These are phyloP conservation scores for Megalurothrips usitatus DNA, from an alignment of 2,888 invertebrate genomes.

Conservation along the genomic window DNA sequence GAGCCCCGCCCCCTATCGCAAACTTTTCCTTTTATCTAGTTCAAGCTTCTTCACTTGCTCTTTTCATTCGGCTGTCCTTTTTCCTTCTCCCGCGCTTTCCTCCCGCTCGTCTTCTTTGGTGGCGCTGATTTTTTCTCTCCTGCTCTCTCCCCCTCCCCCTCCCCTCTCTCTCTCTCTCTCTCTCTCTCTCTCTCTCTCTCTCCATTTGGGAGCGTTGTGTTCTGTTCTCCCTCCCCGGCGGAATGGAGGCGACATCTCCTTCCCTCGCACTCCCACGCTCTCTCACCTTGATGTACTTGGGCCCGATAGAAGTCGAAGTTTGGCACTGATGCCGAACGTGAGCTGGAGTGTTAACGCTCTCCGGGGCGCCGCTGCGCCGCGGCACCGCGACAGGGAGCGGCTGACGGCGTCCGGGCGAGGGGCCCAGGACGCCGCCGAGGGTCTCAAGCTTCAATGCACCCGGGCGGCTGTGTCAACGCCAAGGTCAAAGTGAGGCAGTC, in stretches of 20 bases:
- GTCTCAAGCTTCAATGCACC: no score
- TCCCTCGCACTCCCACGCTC: no score
- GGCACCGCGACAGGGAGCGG: not conserved
- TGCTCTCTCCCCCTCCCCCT: no score
- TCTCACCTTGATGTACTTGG: constrained; percentile 18
- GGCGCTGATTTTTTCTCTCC: not conserved
- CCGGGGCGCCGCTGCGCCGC: not conserved
- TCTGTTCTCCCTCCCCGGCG: not conserved
- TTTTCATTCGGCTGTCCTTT: not conserved
- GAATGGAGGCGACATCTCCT: not conserved
- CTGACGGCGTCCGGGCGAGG: no score
- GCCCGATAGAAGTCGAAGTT: not conserved
- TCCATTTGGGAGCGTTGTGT: not conserved
- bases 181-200: no score
- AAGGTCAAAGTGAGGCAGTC: no score
- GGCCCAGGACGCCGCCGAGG: no score
- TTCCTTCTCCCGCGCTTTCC: not conserved
- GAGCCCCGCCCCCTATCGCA: not conserved
- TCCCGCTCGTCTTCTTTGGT: not conserved
- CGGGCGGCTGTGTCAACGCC: no score
- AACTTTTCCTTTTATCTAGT: constrained; percentile 23
- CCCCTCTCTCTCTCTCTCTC: not conserved
- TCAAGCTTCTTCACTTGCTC: not conserved
- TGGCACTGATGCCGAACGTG: constrained; percentile 18
- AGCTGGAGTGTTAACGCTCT: not conserved